Percentiles rank a stretch among this genome's conserved stretches.
Conservation (phyloP, 2,113 vertebrate genomes). For the Brachypodius melanocephalos region DNA sequence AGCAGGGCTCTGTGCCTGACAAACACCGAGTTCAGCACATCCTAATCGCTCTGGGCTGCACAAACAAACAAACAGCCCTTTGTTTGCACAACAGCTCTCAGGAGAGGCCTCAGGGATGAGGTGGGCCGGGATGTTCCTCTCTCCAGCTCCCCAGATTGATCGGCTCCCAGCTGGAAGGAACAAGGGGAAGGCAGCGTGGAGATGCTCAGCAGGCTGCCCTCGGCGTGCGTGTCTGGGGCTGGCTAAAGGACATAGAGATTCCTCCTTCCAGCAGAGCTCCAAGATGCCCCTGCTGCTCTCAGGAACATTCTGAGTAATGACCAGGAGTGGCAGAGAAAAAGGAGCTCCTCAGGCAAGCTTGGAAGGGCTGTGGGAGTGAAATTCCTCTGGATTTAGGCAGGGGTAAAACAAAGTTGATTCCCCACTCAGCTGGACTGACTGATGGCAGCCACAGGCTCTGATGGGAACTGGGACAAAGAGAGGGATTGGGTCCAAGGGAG, state of each 20-base stretch:
- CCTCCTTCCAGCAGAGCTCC: neutral
- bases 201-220: neutral
- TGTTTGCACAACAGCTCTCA: neutral
- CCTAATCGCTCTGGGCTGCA: neutral
- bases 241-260: neutral
- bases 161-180: neutral
- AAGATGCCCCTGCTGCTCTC: neutral
- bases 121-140: neutral
- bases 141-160: neutral
- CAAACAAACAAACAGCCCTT: neutral
- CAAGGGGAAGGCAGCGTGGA: fast-evolving
- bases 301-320: neutral
- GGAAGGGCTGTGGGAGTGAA: neutral
- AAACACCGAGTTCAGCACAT: neutral
- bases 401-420: neutral
- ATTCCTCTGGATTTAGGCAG: neutral
- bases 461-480: neutral
- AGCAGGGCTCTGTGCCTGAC: neutral
- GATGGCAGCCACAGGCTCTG: neutral
- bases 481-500: neutral
- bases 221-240: neutral
- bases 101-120: neutral
- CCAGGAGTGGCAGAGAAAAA: neutral
- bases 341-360: neutral
- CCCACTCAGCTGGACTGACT: neutral